Conservation (phyloP, 1,140 invertebrate species). For the Trichonephila clavipes region DNA sequence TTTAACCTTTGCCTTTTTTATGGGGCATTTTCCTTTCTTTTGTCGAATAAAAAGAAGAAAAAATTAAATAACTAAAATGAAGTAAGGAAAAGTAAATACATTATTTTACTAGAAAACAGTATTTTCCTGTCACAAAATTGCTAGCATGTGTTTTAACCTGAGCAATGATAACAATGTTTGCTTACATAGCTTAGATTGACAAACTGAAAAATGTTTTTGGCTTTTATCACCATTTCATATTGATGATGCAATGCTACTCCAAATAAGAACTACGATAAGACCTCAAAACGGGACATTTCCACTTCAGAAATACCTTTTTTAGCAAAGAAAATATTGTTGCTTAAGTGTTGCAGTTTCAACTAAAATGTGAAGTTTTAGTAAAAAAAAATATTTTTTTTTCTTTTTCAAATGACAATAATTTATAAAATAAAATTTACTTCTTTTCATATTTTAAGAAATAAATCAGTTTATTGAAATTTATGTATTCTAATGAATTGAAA, state of each 20-base stretch:
- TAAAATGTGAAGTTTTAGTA: too few relatives aligned
- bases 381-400: too few relatives aligned
- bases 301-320: neutral
- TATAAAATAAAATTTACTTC: too few relatives aligned
- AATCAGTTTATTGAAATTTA: too few relatives aligned
- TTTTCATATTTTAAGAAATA: too few relatives aligned
- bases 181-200: neutral
- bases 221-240: neutral
- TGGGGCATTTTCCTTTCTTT: too few relatives aligned
- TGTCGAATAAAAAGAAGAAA: neutral
- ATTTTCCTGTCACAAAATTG: neutral
- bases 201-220: neutral
- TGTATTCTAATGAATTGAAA: too few relatives aligned
- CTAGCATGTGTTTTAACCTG: neutral
- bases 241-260: neutral
- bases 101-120: neutral
- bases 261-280: neutral
- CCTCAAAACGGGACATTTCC: neutral
- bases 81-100: neutral
- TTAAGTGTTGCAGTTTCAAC: neutral
- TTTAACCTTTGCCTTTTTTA: too few relatives aligned
- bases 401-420: too few relatives aligned
- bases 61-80: neutral
- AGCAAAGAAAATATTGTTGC: neutral
- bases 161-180: neutral